Base-by-base conservation (phyloP, 1,140 invertebrate genomes). In the Dreissena polymorpha region DNA sequence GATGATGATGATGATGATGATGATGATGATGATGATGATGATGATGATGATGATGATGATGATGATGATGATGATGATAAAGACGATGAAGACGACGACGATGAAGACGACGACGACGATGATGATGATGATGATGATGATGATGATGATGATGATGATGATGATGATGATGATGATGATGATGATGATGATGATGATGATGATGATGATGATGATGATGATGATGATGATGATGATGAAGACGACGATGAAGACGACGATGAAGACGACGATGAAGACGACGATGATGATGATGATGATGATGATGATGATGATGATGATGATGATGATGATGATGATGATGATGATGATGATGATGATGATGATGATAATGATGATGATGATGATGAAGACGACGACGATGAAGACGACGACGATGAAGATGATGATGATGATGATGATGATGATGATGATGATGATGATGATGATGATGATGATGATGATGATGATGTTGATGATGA, bases 141-240 rank as follows among this genome's bases (percentile, higher is more conserved):
- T 79, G 81, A 81, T 83, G 74, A 81, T 69, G 74, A 69, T 81
- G 60, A 64, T 65, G 72, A 83, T 79, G 60, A 79, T 83, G 80
- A 83, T 79, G 80, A 83, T 83, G 72, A 79, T 83, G 80, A 76
- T 79, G 80, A 83, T 83, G 72, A 64, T 81, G 72, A 83, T 79
- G 72, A 79, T 83, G 80, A 83, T 79, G 80, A 83, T 81, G 72
- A 79, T 83, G 80, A 76, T 65, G 80, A 83, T 83, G 73, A 83
- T 83, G 72, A 83, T 83, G 81, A 80, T 83, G 74, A 79, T 81
- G 81, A 79, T 68, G 74, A 83, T 81, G 81, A 81, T 68, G 81
- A 81, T 81, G 74, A 79, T 83, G 81, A 64, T 79, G 81, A 81
- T 83, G 81, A 83, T n/a, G n/a, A n/a, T n/a, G n/a, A n/a, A n/a